Conservation (phyloP, 2,113 vertebrate species). For the Gnathonemus echidnorhynchus region DNA sequence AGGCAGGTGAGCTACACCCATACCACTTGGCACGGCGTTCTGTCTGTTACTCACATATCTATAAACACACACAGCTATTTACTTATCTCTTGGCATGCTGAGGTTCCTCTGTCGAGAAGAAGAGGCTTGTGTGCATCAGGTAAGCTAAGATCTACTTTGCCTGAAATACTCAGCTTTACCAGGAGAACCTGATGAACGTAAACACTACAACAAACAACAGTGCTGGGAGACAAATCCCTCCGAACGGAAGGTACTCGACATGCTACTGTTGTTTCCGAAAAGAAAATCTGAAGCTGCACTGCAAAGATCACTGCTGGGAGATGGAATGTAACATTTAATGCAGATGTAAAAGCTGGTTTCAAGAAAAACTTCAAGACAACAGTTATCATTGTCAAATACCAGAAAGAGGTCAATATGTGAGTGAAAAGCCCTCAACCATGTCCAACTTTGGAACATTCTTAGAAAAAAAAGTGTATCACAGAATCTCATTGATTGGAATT, state of each 20-base stretch:
- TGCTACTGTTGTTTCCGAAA: not conserved
- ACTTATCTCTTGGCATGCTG: not conserved
- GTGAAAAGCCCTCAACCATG: not conserved
- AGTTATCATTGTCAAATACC: not conserved
- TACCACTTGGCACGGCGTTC: not conserved
- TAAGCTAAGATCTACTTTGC: not conserved
- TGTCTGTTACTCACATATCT: not conserved
- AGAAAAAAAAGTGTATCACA: not conserved
- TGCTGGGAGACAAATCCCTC: not conserved
- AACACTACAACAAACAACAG: not conserved
- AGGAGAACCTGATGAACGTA: not conserved
- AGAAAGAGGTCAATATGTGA: not conserved
- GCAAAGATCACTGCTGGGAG: not conserved
- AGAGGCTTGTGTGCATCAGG: not conserved
- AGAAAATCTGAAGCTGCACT: not conserved
- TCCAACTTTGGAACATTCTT: not conserved
- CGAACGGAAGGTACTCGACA: not conserved
- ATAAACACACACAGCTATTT: not conserved
- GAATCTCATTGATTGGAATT: not conserved
- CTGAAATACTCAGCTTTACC: not conserved
- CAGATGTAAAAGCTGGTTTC: not conserved
- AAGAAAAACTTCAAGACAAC: not conserved
- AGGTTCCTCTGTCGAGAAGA: not conserved
- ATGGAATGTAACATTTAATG: not conserved
- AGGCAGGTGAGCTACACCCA: not conserved